Conservation (phyloP, 2,888 invertebrate genomes). For the Eugnorisma glareosa region DNA sequence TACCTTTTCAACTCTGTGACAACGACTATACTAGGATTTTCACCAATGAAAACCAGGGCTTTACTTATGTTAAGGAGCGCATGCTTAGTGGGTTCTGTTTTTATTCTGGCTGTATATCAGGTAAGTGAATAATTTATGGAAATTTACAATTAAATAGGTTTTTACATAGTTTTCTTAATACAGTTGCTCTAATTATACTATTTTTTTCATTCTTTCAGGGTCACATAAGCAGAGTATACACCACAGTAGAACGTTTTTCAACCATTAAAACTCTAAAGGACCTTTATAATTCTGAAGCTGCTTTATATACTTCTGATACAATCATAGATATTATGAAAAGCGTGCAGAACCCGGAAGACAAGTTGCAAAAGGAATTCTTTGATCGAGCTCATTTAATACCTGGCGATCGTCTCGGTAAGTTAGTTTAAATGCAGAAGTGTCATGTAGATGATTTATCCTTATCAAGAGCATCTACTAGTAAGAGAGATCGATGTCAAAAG, state of each 20-base stretch:
- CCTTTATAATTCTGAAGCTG: constrained; percentile 62
- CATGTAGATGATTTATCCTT: neutral
- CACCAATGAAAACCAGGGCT: constrained; percentile 62
- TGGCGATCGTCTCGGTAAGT: constrained; percentile 55
- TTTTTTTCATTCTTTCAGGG: constrained; percentile 68
- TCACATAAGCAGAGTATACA: constrained; percentile 76
- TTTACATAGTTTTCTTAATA: neutral
- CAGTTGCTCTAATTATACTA: neutral
- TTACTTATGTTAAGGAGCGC: constrained; percentile 69
- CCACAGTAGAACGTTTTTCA: constrained; percentile 68
- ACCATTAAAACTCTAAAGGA: constrained; percentile 68
- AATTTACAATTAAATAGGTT: too few species aligned
- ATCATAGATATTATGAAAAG: constrained; percentile 65
- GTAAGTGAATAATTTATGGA: constrained; percentile 63
- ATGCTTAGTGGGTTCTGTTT: constrained; percentile 72
- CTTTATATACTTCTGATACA: constrained; percentile 68
- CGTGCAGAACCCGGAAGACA: constrained; percentile 50
- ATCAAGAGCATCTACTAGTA: neutral
- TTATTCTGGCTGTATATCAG: constrained; percentile 74
- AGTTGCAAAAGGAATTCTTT: constrained; percentile 58
- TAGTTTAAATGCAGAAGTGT: neutral
- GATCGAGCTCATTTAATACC: constrained; percentile 23
- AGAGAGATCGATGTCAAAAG: neutral
- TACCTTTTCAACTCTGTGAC: constrained; percentile 65
- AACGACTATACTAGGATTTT: constrained; percentile 72